Evolutionary conservation across 2,113 vertebrate species (phyloP).

Genomic region (Gasterosteus aculeatus): DNA sequence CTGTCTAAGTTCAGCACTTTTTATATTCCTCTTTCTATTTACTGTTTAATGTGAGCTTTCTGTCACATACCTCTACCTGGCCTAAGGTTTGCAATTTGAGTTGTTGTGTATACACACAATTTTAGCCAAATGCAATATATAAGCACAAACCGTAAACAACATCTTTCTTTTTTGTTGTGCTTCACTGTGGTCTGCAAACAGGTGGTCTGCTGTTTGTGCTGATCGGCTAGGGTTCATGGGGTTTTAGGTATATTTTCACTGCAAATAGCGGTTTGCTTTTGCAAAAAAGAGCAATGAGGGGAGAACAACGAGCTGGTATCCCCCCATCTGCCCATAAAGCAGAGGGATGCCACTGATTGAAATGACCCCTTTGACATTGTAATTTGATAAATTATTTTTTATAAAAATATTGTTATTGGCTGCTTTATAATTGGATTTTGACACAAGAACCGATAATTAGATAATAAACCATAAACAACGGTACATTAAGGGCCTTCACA

Average conservation of each 20-base stretch:
- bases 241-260: no score
- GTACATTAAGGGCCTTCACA: background rate
- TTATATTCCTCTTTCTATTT: background rate
- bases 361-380: background rate
- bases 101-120: background rate
- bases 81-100: background rate
- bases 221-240: no score
- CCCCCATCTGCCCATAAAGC: background rate
- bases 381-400: background rate
- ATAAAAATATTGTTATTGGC: background rate
- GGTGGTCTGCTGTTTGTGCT: background rate
- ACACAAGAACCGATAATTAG: background rate
- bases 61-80: background rate
- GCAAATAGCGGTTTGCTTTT: no score
- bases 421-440: background rate
- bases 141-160: background rate
- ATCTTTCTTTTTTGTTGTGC: background rate
- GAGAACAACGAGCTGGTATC: background rate
- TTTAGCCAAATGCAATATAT: background rate
- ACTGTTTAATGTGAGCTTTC: background rate
- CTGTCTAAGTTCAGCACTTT: background rate
- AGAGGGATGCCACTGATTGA: background rate
- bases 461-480: background rate
- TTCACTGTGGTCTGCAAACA: background rate
- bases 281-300: background rate